Conservation (phyloP, 2,888 invertebrate species). For the Oxyteleia sp. region DNA sequence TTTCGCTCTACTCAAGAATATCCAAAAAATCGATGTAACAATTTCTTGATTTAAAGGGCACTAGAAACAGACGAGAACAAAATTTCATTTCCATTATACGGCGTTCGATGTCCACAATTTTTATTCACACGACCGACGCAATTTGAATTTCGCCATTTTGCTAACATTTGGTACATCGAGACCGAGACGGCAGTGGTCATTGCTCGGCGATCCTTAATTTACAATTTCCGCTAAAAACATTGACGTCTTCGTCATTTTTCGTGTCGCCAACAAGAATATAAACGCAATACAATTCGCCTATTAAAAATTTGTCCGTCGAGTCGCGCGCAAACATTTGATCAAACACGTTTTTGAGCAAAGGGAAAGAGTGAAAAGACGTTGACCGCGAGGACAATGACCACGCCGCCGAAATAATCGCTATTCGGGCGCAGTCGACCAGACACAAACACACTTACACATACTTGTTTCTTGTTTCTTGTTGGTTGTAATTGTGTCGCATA, state of each 20-base stretch:
- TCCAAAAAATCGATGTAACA: constrained; percentile 74
- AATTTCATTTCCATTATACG: constrained; percentile 50
- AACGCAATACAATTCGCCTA: constrained; percentile 63
- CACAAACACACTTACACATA: constrained; percentile 73
- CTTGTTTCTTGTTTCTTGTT: constrained; percentile 66
- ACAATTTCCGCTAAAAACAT: constrained; percentile 57
- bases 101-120: constrained; percentile 71
- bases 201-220: constrained; percentile 81
- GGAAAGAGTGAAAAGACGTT: constrained; percentile 74
- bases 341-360: constrained; percentile 51
- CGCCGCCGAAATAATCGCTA: constrained; percentile 78
- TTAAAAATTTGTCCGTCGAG: constrained; percentile 55
- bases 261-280: constrained; percentile 64
- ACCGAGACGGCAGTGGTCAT: constrained; percentile 83
- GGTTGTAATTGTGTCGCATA: constrained; percentile 64
- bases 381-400: constrained; percentile 85
- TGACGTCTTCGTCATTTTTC: constrained; percentile 40
- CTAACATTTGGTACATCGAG: constrained; percentile 80
- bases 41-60: constrained; percentile 74
- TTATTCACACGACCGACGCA: constrained; percentile 77
- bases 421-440: constrained; percentile 69
- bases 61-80: constrained; percentile 76
- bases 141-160: constrained; percentile 50
- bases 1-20: constrained; percentile 67
- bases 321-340: constrained; percentile 36